Evolutionary conservation across 64 coral and sea anemone genomes (phyloP).

Genomic region (Hydrozoanthus tunicans): DNA sequence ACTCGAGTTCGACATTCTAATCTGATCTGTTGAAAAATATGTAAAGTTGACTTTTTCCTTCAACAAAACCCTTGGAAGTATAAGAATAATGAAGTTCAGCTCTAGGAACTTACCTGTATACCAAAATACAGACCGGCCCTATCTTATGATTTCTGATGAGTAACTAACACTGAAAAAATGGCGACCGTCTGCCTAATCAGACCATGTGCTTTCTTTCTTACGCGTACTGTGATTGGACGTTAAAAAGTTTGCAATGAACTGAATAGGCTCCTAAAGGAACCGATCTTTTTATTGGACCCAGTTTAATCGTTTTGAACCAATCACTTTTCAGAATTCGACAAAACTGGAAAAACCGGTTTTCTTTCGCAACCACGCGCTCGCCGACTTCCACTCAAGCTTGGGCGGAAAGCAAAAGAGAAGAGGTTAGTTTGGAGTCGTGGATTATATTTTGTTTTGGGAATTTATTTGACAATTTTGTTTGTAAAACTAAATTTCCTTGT

Average conservation of each 20-base stretch:
- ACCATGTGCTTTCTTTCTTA: slow-evolving; percentile 38
- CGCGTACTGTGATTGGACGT: slow-evolving; percentile 21
- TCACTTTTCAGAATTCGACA: neutral
- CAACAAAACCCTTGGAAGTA: neutral
- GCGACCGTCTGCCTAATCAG: neutral
- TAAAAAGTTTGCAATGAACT: neutral
- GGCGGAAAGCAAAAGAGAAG: neutral
- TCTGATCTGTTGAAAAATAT: neutral
- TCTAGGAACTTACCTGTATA: neutral
- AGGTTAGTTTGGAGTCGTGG: neutral
- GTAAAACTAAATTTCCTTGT: neutral
- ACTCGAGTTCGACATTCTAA: neutral
- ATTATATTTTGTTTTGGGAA: neutral
- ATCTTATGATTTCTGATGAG: neutral
- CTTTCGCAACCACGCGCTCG: neutral
- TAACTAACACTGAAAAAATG: neutral
- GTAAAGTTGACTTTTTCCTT: neutral
- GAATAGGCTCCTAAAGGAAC: neutral
- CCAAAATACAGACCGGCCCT: neutral
- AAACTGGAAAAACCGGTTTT: slow-evolving; percentile 54
- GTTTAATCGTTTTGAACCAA: neutral
- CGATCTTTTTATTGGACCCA: neutral
- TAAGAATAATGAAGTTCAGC: too few species aligned
- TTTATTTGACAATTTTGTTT: neutral
- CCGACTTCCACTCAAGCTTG: neutral